Percentiles rank a stretch among this genome's conserved stretches.
phyloP scores from a whole-genome alignment of 2,113 vertebrate species.

The Acrocephalus arundinaceus region DNA sequence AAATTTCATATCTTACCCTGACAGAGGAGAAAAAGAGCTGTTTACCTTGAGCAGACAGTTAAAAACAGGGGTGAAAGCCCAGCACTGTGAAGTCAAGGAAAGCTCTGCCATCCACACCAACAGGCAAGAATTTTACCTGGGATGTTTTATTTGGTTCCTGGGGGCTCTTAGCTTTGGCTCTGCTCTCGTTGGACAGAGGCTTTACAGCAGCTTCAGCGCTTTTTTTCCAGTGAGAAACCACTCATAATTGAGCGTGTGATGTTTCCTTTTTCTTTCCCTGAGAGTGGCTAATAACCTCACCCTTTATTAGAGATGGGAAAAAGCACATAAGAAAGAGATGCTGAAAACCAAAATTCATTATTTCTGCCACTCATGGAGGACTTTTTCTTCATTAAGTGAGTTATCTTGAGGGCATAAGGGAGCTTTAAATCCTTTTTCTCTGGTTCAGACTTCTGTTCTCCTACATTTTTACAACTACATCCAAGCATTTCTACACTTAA shows the following conservation, averaged over 20 bases:
- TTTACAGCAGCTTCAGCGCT: not conserved
- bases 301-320: conserved; percentile 33
- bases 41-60: not conserved
- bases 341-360: conserved; percentile 48
- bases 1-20: not conserved
- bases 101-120: not conserved
- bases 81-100: not conserved
- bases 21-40: not conserved
- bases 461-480: not conserved
- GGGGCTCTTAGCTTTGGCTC: not conserved
- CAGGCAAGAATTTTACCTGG: not conserved
- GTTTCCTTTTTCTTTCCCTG: not conserved
- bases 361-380: conserved; percentile 30
- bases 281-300: conserved; percentile 27
- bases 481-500: not conserved
- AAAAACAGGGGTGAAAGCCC: not conserved
- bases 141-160: not conserved
- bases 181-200: not conserved
- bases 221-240: not conserved
- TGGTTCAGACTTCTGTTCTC: not conserved
- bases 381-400: conserved; percentile 13
- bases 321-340: conserved; percentile 12
- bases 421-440: conserved; percentile 30
- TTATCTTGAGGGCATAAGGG: conserved; percentile 6
- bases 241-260: not conserved